phyloP scores from a whole-genome alignment of 2,888 invertebrate genomes.

The Cosmorhoe ocellata region DNA sequence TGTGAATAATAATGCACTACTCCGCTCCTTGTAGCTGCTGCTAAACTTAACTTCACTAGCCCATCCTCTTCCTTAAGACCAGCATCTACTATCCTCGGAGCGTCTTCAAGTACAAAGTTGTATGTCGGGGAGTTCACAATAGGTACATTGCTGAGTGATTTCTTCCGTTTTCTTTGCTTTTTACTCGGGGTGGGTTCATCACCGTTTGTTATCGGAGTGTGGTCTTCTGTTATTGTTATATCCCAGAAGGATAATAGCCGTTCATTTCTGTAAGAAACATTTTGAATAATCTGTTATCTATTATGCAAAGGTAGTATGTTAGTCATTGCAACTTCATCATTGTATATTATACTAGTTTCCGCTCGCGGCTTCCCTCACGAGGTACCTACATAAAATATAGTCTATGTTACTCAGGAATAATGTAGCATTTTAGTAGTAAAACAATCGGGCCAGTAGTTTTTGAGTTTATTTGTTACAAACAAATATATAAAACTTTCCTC shows the following conservation, averaged over 20 bases:
- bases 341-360: too few relatives aligned
- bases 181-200: conserved; percentile 61
- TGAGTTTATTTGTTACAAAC: too few relatives aligned
- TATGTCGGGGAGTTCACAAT: conserved; percentile 57
- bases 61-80: conserved; percentile 74
- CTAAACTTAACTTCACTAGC: conserved; percentile 72
- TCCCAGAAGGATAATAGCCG: conserved; percentile 76
- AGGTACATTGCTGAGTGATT: conserved; percentile 44
- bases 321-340: too few relatives aligned
- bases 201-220: conserved; percentile 54
- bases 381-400: too few relatives aligned
- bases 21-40: conserved; percentile 88
- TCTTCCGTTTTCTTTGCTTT: conserved; percentile 62
- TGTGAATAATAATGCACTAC: conserved; percentile 90
- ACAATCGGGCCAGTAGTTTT: too few relatives aligned
- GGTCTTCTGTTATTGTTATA: conserved; percentile 60
- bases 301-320: too few relatives aligned
- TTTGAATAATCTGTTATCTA: too few relatives aligned
- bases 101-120: conserved; percentile 87
- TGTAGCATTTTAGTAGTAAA: too few relatives aligned
- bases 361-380: too few relatives aligned
- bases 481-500: too few relatives aligned
- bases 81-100: conserved; percentile 78
- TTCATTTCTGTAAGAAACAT: conserved; percentile 59
- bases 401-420: too few relatives aligned